Base-by-base conservation (phyloP, 53 echinoderm and acorn worm species). In the Henricia sp. region DNA sequence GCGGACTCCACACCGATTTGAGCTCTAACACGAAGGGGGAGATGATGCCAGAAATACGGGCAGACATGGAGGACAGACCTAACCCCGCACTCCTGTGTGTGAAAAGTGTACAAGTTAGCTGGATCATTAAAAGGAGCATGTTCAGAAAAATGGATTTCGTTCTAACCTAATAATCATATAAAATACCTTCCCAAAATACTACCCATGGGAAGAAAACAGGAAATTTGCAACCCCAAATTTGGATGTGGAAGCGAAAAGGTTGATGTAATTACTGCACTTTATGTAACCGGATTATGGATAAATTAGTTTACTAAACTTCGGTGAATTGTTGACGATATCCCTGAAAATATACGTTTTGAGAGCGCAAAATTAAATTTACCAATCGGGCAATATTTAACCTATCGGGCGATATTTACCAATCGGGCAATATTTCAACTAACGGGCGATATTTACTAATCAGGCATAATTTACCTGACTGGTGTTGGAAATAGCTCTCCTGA, bases 401-500 rank as follows among this genome's bases (percentile, higher is more conserved):
- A n/a, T n/a, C n/a, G n/a, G n/a, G n/a, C n/a, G n/a, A n/a, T n/a
- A n/a, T n/a, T n/a, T 20, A 52, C 10, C 4, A 20, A 52, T 20
- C 53, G n/a, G 53, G 14, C 24, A 20, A 23, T 52, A 20, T 6
- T 23, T 23, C 1, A 13, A n/a, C n/a, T n/a, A n/a, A n/a, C n/a
- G n/a, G n/a, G n/a, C n/a, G n/a, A n/a, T n/a, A n/a, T n/a, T n/a
- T n/a, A n/a, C n/a, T n/a, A n/a, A n/a, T n/a, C n/a, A n/a, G n/a
- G n/a, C 35, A 41, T 4, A 70, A 51, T 68, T 37, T 46, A 90
- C 90, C 90, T 72, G 19, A 86, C 86, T 23, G 73, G 68, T 4
- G 90, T 90, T 4, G 90, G 90, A 44, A 78, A 90, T 16, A 90
- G 56, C 70, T 90, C 90, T 16, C 80, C 90, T 0, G 90, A 77